Evolutionary conservation across 2,888 invertebrate genomes (phyloP).

Genomic region (Diabrotica balteata): DNA sequence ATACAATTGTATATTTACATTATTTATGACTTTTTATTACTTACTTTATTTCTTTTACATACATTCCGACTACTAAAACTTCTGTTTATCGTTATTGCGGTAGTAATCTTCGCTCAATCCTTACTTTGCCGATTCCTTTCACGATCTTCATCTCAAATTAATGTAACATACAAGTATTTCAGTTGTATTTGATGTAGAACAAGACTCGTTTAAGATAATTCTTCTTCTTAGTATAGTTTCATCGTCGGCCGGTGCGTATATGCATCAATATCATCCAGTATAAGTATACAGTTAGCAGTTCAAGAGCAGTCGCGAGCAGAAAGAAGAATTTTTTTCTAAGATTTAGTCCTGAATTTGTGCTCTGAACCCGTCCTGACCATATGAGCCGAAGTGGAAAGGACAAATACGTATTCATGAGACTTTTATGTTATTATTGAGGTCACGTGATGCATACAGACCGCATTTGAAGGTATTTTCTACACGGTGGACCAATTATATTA

Average conservation of each 20-base stretch:
- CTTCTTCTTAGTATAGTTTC: too few relatives aligned
- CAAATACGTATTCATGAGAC: slow-evolving; percentile 55
- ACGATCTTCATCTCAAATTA: too few relatives aligned
- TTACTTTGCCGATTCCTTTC: too few relatives aligned
- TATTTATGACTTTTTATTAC: too few relatives aligned
- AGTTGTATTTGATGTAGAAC: too few relatives aligned
- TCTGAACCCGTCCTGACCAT: slow-evolving; percentile 41
- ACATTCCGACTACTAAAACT: too few relatives aligned
- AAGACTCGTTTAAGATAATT: too few relatives aligned
- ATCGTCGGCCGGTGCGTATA: background rate
- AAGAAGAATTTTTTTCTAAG: slow-evolving; percentile 20
- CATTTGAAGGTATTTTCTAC: slow-evolving; percentile 44
- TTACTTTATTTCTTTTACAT: too few relatives aligned
- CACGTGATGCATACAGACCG: slow-evolving; percentile 48
- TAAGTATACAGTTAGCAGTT: slow-evolving; percentile 5
- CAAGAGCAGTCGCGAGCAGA: slow-evolving; percentile 3
- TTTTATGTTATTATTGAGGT: slow-evolving; percentile 55
- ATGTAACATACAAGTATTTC: too few relatives aligned
- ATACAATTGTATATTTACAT: too few relatives aligned
- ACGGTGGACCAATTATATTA: slow-evolving; percentile 14
- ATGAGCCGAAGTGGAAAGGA: slow-evolving; percentile 38
- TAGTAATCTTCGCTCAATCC: too few relatives aligned
- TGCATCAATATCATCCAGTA: background rate
- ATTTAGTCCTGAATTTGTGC: slow-evolving; percentile 33
- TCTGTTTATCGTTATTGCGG: too few relatives aligned